Percentiles rank a stretch among this genome's conserved stretches.
These are phyloP conservation scores for Phalacrocorax carbo DNA, from an alignment of 2,113 vertebrate species.

Conservation along the genomic window DNA sequence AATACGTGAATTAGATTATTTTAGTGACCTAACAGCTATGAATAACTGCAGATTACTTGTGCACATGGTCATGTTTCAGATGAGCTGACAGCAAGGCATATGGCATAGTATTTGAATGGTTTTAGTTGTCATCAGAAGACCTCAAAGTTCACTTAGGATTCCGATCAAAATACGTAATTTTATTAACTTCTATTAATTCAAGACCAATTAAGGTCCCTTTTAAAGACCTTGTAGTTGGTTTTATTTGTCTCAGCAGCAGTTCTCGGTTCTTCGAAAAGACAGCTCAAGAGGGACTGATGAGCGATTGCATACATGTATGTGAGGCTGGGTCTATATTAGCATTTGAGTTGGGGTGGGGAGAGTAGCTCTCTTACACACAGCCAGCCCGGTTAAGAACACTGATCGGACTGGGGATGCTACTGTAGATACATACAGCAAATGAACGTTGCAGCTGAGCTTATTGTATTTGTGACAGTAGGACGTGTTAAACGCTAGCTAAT, in stretches of 20 bases:
- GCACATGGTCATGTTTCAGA: background rate
- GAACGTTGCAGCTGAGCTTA: background rate
- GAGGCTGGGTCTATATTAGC: background rate
- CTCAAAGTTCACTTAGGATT: background rate
- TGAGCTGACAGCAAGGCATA: background rate
- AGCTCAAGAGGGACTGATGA: background rate
- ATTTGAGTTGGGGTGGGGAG: background rate
- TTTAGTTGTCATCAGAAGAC: background rate
- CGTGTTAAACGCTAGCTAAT: background rate
- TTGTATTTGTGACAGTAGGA: background rate
- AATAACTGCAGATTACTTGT: background rate
- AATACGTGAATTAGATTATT: background rate
- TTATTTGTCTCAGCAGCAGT: background rate
- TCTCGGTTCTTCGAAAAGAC: background rate
- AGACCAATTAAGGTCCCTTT: background rate
- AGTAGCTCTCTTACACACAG: background rate
- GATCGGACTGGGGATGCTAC: background rate
- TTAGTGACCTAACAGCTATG: background rate
- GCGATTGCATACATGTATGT: fast-evolving
- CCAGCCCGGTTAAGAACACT: background rate
- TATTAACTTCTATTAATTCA: background rate
- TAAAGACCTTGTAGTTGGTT: background rate
- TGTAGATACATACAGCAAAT: background rate
- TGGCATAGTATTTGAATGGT: background rate
- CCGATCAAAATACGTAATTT: background rate